phyloP scores from a whole-genome alignment of 2,888 invertebrate genomes.

The Cybosia mesomella region DNA sequence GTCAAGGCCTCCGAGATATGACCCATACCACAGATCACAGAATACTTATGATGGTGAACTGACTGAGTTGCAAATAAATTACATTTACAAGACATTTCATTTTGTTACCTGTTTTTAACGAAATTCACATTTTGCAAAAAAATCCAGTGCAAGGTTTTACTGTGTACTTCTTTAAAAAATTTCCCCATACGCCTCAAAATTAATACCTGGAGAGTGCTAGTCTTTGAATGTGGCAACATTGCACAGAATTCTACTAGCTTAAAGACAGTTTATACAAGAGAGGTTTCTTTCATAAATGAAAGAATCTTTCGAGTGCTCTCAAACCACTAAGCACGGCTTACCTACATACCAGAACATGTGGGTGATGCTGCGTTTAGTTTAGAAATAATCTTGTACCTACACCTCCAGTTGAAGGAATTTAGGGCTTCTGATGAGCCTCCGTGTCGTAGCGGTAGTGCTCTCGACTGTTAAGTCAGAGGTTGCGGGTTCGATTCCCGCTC shows the following conservation, averaged over 20 bases:
- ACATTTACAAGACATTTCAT: not conserved
- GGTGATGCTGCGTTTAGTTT: conserved; percentile 29
- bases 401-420: not conserved
- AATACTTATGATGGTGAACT: too few species aligned
- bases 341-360: conserved; percentile 38
- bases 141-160: not conserved
- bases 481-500: too few species aligned
- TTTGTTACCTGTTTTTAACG: not conserved
- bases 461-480: too few species aligned
- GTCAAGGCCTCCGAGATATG: too few species aligned
- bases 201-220: conserved; percentile 21
- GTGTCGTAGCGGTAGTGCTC: too few species aligned
- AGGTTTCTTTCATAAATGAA: conserved; percentile 40
- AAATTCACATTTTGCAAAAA: not conserved
- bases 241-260: conserved; percentile 13
- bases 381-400: not conserved
- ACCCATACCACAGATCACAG: too few species aligned
- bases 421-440: too few species aligned
- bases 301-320: conserved; percentile 50
- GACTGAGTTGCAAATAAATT: not conserved
- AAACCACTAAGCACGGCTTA: conserved; percentile 45
- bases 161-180: not conserved
- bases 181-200: not conserved
- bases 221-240: conserved; percentile 17
- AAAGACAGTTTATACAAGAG: conserved; percentile 31